Evolutionary conservation across 1,140 invertebrate genomes (phyloP).

Genomic region (Bradysia coprophila): DNA sequence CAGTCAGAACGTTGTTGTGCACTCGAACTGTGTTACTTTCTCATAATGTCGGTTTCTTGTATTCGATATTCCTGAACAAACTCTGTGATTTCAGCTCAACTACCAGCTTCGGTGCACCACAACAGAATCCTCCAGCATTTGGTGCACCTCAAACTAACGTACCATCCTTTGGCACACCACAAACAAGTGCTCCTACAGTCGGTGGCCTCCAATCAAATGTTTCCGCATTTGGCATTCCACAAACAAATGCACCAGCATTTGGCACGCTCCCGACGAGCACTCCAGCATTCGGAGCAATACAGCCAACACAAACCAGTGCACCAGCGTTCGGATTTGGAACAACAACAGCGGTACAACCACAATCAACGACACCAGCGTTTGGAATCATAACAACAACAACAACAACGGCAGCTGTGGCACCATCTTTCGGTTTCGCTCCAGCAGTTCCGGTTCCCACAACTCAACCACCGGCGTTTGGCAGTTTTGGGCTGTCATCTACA

Average conservation of each 20-base stretch:
- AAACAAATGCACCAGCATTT: neutral
- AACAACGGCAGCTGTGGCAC: constrained; percentile 6
- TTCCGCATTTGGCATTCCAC: neutral
- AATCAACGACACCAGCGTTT: constrained; percentile 6
- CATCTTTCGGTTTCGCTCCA: constrained; percentile 7
- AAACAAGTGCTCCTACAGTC: neutral
- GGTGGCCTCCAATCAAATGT: neutral
- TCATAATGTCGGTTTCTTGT: no score
- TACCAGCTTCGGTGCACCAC: no score
- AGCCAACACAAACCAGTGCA: neutral
- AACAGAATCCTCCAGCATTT: neutral
- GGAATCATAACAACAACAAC: constrained; percentile 6
- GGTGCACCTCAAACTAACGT: no score
- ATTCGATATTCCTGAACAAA: no score
- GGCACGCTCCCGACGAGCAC: neutral
- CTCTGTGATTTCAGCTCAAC: no score
- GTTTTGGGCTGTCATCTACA: no score
- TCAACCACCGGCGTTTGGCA: constrained; percentile 7
- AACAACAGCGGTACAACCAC: constrained; percentile 4
- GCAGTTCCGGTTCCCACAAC: constrained; percentile 2
- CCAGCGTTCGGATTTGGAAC: neutral
- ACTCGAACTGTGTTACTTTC: no score
- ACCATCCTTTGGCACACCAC: no score
- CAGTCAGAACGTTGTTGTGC: no score
- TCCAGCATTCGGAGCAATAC: neutral